Percentiles rank a stretch among this genome's conserved stretches.
Evolutionary conservation across 2,797 vertebrate genomes (phyloP).

Genomic region (Siniperca obscura): DNA sequence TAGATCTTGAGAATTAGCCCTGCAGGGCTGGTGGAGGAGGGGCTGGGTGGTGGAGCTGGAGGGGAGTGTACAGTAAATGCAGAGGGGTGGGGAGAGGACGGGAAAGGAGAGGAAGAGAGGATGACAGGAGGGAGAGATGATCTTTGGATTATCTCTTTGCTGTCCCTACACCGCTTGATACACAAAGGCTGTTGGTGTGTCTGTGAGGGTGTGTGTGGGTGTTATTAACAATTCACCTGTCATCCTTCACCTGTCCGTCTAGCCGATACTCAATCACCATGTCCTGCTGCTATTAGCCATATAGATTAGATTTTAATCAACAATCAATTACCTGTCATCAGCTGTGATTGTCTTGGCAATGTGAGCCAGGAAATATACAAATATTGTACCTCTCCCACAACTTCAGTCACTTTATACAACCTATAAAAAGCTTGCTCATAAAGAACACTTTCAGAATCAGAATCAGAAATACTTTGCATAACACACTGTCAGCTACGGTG

Average conservation of each 20-base stretch:
- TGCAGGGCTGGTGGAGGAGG: conserved; percentile 9
- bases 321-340: conserved; percentile 17
- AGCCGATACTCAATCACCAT: conserved; percentile 30
- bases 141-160: conserved; percentile 52
- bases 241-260: conserved; percentile 17
- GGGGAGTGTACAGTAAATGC: conserved; percentile 9
- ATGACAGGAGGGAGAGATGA: conserved; percentile 58
- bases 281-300: conserved; percentile 21
- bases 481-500: background rate
- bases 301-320: conserved; percentile 34
- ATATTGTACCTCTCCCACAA: conserved; percentile 24
- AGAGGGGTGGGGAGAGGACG: conserved; percentile 4
- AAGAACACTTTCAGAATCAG: too few species aligned
- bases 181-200: conserved; percentile 42
- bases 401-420: background rate
- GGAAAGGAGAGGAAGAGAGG: conserved; percentile 37
- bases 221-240: conserved; percentile 10
- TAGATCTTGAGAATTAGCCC: conserved; percentile 43
- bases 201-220: conserved; percentile 18
- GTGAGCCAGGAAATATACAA: conserved; percentile 22
- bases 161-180: conserved; percentile 18
- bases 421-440: conserved; percentile 25
- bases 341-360: conserved; percentile 27
- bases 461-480: too few species aligned
- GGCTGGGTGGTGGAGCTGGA: background rate